Evolutionary conservation across 1,140 invertebrate genomes (phyloP).

Genomic region (Lepidurus apus): DNA sequence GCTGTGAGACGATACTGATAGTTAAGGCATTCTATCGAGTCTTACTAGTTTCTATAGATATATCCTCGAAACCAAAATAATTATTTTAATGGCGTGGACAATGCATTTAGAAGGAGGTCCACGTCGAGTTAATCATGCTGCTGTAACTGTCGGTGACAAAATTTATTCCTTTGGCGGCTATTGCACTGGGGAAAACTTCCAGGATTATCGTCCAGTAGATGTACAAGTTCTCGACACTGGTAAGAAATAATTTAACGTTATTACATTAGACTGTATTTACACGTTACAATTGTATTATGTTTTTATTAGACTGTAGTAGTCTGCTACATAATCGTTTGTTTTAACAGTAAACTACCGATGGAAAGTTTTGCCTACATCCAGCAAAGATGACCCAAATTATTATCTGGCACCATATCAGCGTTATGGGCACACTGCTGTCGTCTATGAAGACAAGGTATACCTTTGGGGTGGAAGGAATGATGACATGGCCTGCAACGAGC

Average conservation of each 20-base stretch:
- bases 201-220: conserved; percentile 66
- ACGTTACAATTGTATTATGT: background rate
- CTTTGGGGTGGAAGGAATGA: conserved; percentile 90
- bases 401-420: conserved; percentile 52
- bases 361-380: conserved; percentile 44
- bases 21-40: too few species aligned
- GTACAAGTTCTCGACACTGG: conserved; percentile 78
- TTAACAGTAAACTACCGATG: conserved; percentile 50
- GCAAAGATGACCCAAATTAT: conserved; percentile 39
- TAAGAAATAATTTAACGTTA: conserved; percentile 39
- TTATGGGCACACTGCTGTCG: conserved; percentile 83
- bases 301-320: background rate
- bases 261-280: too few species aligned
- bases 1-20: too few species aligned
- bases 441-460: conserved; percentile 67
- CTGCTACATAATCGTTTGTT: conserved; percentile 34
- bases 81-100: conserved; percentile 62
- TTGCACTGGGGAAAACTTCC: conserved; percentile 71
- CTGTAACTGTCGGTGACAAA: conserved; percentile 68
- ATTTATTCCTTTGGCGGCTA: conserved; percentile 90
- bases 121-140: conserved; percentile 78
- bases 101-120: conserved; percentile 74
- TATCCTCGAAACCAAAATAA: background rate
- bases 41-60: background rate
- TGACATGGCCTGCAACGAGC: conserved; percentile 63